Base-by-base conservation (phyloP, 2,888 invertebrate genomes). In the Polietes domitor region DNA sequence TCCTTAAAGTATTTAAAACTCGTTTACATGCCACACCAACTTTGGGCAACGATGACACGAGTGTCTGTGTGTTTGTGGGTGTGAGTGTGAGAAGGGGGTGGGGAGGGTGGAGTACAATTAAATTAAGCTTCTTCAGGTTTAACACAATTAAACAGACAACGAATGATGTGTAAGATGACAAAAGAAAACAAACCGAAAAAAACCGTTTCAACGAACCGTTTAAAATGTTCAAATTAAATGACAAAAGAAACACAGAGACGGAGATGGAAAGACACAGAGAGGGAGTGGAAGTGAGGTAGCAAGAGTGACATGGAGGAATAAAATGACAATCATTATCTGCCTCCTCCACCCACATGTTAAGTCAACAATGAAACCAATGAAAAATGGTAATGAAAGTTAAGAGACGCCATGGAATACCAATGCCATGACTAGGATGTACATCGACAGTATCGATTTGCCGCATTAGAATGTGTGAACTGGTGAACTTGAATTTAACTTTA, bases 81-180 rank as follows among this genome's bases (percentile, higher is more conserved):
- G 32, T 73, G 41, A n/a, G 24, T 61, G 37, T 26, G 43, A n/a
- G 50, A 28, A 26, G 24, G 71, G 15, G 26, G 26, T 24, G 41
- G 71, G 17, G 19, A 24, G 58, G 37, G 73, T 24, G 26, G 73
- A 24, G 26, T 43, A 41, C 53, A 73, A 73, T 73, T 73, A 73
- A 73, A 73, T 73, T 73, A 47, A 73, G 73, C 43, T 43, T 73
- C 58, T 26, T 73, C 58, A 73, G 73, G 73, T 73, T 68, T 73
- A 72, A 21, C 72, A 55, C 55, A 72, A 72, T 58, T 72, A 72
- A 72, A 58, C n/a, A 55, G 47, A 58, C 41, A 72, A 68, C 43
- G 43, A 68, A 43, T 68, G 43, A 43, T 68, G 43, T 24, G 43
- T 26, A 58, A 68, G 24, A 68, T 43, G 21, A 24, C 41, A 68